Evolutionary conservation across 1,140 invertebrate genomes (phyloP), one percentile per base, ranked within the genome.

Genomic region (Saccostrea glomerata): DNA sequence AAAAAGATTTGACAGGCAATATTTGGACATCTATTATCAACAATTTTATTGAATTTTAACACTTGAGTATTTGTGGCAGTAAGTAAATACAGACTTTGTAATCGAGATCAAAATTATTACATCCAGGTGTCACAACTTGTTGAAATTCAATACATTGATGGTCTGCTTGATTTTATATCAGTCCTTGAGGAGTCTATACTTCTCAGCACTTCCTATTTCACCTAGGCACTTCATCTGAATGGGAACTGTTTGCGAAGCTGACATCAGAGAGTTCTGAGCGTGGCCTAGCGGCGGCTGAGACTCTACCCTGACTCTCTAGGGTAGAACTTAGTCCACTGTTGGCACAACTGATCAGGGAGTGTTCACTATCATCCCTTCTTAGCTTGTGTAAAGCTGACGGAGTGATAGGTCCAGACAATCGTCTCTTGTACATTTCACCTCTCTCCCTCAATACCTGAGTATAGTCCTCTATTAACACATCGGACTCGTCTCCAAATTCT

Each of bases 191-290:
- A 20, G 60, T 66, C 7, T 66, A n/a, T n/a, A 17, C 60, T 23
- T 9, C 1, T 47, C 6, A 20, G 4, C 15, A 63, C 15, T 17
- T 6, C 11, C 11, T 77, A 36, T 36, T 36, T 77, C 70, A 77
- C 70, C 70, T 77, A 3, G 70, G 70, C 25, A 77, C 70, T 77
- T 77, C 70, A 77, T 77, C 70, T 77, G 70, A 77, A 13, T 77
- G 70, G 30, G 70, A 77, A 30, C 70, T 77, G 70, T 77, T 77
- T 12, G 70, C 70, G 30, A 77, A 77, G 30, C 70, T 77, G 13
- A 77, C 70, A 13, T 77, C 70, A 12, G 70, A 77, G 25, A 77
- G 23, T 36, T 36, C 23, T 36, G 70, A 40, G 11, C 25, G 23
- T 15, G 23, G 23, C 30, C 25, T 77, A 30, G 70, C 30, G 70